phyloP scores from a whole-genome alignment of 2,797 vertebrate genomes.

The Hyperoplus lanceolatus region DNA sequence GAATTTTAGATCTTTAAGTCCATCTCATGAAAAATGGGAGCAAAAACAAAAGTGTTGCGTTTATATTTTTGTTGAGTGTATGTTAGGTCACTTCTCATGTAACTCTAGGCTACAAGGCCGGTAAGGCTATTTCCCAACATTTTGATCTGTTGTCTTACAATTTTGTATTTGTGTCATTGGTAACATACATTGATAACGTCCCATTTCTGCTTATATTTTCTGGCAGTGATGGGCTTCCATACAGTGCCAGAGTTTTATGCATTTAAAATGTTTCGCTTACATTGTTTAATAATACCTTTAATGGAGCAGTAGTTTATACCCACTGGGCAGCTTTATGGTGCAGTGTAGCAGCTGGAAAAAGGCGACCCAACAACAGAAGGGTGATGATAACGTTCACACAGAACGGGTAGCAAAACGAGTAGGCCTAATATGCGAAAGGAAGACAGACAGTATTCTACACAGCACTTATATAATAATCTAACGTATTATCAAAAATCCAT shows the following conservation, averaged over 20 bases:
- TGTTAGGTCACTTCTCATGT: background rate
- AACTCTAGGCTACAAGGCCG: background rate
- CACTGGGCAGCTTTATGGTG: constrained; percentile 51
- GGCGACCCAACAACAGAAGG: constrained; percentile 24
- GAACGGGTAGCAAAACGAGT: constrained; percentile 51
- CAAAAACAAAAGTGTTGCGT: too few relatives aligned
- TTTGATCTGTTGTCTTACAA: too few relatives aligned
- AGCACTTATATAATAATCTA: constrained; percentile 15
- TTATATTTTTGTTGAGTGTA: too few relatives aligned
- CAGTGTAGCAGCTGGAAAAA: constrained; percentile 34
- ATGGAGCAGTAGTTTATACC: constrained; percentile 19
- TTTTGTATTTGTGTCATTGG: background rate
- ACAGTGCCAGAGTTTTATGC: background rate
- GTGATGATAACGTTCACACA: constrained; percentile 39
- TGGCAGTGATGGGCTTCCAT: background rate
- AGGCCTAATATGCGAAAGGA: constrained; percentile 40
- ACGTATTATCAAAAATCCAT: constrained; percentile 28
- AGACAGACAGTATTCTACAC: constrained; percentile 1
- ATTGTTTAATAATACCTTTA: constrained; percentile 45
- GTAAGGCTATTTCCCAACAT: background rate
- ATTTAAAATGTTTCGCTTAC: background rate
- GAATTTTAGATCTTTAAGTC: too few relatives aligned
- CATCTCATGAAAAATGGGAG: too few relatives aligned
- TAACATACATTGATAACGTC: background rate
- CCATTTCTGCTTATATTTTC: background rate